phyloP scores from a whole-genome alignment of 1,140 invertebrate species.

The Gonioctena quinquepunctata region DNA sequence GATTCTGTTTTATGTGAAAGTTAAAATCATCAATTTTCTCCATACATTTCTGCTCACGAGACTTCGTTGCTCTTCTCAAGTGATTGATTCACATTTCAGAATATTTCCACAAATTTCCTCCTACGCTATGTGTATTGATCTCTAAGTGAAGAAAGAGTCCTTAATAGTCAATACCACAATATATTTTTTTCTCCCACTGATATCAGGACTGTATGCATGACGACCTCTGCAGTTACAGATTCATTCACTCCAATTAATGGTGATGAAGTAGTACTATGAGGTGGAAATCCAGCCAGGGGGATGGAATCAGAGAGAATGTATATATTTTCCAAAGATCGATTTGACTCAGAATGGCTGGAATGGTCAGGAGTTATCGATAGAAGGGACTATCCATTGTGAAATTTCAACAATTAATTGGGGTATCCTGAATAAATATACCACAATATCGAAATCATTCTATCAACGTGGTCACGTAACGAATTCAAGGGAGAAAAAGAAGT shows the following conservation, averaged over 20 bases:
- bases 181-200: conserved; percentile 32
- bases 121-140: conserved; percentile 25
- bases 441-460: conserved; percentile 37
- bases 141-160: conserved; percentile 35
- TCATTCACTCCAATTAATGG: conserved; percentile 44
- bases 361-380: conserved; percentile 45
- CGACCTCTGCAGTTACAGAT: not conserved
- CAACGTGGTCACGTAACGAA: conserved; percentile 45
- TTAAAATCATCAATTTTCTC: not conserved
- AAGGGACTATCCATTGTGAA: conserved; percentile 48
- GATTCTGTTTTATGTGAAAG: not conserved
- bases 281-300: conserved; percentile 40
- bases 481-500: conserved; percentile 45
- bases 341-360: conserved; percentile 33
- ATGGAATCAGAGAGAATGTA: conserved; percentile 31
- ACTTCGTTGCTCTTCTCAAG: conserved; percentile 21
- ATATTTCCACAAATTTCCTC: conserved; percentile 43
- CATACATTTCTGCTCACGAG: too few relatives aligned
- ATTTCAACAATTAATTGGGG: conserved; percentile 25
- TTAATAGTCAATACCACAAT: conserved; percentile 34
- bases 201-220: conserved; percentile 38
- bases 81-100: conserved; percentile 43
- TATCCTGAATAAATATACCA: conserved; percentile 43
- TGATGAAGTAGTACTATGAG: conserved; percentile 34
- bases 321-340: conserved; percentile 43